phyloP scores from a whole-genome alignment of 2,888 invertebrate species.

The Poecilobothrus nobilitatus region DNA sequence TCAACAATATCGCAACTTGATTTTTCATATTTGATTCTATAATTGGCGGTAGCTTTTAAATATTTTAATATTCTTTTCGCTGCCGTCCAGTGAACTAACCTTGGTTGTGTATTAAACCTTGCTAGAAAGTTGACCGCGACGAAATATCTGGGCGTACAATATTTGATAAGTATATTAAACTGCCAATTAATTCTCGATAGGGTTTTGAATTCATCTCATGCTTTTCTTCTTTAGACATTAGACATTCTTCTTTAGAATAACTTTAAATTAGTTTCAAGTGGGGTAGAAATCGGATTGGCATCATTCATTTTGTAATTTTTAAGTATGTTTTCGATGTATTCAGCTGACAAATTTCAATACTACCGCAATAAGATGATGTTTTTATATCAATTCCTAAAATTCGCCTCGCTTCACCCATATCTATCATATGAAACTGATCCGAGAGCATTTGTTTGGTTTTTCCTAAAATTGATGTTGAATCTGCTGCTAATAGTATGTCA shows the following conservation, averaged over 20 bases:
- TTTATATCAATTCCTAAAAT: slow-evolving; percentile 18
- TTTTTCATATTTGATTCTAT: slow-evolving; percentile 11
- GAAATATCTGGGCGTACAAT: too few species aligned
- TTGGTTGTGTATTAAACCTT: too few species aligned
- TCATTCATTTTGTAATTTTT: too few species aligned
- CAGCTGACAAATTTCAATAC: slow-evolving; percentile 16
- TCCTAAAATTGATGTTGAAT: slow-evolving; percentile 2
- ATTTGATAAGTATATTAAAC: too few species aligned
- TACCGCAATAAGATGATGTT: background rate
- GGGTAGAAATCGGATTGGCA: too few species aligned
- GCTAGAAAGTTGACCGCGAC: too few species aligned
- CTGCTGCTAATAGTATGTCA: slow-evolving; percentile 16
- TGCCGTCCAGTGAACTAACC: too few species aligned
- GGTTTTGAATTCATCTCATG: slow-evolving; percentile 12
- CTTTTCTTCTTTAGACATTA: slow-evolving; percentile 11
- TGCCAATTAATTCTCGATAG: slow-evolving; percentile 12
- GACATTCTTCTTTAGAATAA: slow-evolving; percentile 16
- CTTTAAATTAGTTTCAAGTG: slow-evolving; percentile 17
- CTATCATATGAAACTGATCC: slow-evolving; percentile 16
- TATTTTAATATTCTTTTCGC: too few species aligned
- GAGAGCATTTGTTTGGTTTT: slow-evolving; percentile 11
- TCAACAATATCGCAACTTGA: background rate
- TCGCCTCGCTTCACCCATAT: slow-evolving; percentile 13
- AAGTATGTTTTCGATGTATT: too few species aligned
- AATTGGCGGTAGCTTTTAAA: background rate